Conservation (phyloP, 2,113 vertebrate genomes). For the Lepidothrix coronata region DNA sequence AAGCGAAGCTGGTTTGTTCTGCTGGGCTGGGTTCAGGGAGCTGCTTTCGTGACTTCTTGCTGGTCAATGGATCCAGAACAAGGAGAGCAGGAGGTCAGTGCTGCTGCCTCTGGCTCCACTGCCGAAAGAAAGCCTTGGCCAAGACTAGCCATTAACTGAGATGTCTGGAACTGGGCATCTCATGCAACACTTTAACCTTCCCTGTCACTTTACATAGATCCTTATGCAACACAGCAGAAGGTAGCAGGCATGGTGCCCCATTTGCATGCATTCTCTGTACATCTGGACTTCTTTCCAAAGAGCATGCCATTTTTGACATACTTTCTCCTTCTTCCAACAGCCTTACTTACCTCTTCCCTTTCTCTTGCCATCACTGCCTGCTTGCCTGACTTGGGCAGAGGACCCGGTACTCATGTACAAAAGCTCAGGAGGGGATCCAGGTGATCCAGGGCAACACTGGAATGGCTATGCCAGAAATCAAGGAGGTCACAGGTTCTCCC, state of each 20-base stretch:
- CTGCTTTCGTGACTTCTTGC: not conserved
- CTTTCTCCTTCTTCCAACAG: not conserved
- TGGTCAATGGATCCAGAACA: not conserved
- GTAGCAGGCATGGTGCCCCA: not conserved
- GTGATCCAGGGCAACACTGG: accelerated
- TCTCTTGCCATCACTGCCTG: not conserved
- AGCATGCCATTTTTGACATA: not conserved
- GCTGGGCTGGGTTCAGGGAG: accelerated
- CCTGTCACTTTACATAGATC: not conserved
- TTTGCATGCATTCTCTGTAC: accelerated
- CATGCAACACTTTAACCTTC: not conserved
- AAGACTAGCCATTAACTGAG: not conserved
- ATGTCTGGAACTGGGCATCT: accelerated
- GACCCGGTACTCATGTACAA: accelerated
- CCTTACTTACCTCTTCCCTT: not conserved
- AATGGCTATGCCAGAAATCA: not conserved
- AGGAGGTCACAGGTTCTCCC: not conserved
- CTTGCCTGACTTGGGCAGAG: not conserved
- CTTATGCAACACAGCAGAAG: not conserved
- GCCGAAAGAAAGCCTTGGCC: not conserved
- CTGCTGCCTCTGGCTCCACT: not conserved
- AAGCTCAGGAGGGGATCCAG: accelerated
- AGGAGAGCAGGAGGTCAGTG: not conserved
- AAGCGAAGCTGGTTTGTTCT: not conserved
- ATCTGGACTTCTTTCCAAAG: not conserved